phyloP scores from a whole-genome alignment of 2,888 invertebrate genomes.

The Tenthredo scrophulariae region DNA sequence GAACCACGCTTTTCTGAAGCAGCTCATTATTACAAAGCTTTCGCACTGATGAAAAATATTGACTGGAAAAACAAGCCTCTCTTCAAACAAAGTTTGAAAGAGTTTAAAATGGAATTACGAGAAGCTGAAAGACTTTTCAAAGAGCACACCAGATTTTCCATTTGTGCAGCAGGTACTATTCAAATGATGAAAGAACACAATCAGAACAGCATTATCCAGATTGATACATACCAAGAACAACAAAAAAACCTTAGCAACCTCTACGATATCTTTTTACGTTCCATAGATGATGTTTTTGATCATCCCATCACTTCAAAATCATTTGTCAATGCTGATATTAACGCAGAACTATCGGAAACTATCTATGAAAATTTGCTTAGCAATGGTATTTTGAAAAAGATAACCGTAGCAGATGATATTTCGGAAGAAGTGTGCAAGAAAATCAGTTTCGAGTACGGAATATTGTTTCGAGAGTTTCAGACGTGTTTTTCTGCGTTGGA shows the following conservation, averaged over 20 bases:
- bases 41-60: constrained; percentile 56
- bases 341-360: constrained; percentile 52
- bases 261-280: constrained; percentile 56
- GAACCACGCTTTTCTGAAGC: constrained; percentile 65
- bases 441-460: constrained; percentile 8
- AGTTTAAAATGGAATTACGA: constrained; percentile 54
- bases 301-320: constrained; percentile 55
- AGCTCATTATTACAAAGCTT: constrained; percentile 68
- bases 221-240: constrained; percentile 61
- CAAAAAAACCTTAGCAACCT: constrained; percentile 58
- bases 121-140: constrained; percentile 57
- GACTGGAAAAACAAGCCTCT: constrained; percentile 41
- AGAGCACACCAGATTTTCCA: constrained; percentile 38
- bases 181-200: constrained; percentile 59
- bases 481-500: background rate
- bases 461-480: background rate
- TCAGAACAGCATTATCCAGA: constrained; percentile 59
- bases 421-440: background rate
- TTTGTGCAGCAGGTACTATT: constrained; percentile 57
- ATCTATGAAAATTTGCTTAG: constrained; percentile 48
- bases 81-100: constrained; percentile 40
- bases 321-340: constrained; percentile 53
- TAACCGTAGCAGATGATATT: background rate
- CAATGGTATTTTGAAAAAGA: background rate
- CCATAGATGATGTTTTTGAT: constrained; percentile 59